phyloP scores from a whole-genome alignment of 2,888 invertebrate genomes.

The Trachelus stipa region DNA sequence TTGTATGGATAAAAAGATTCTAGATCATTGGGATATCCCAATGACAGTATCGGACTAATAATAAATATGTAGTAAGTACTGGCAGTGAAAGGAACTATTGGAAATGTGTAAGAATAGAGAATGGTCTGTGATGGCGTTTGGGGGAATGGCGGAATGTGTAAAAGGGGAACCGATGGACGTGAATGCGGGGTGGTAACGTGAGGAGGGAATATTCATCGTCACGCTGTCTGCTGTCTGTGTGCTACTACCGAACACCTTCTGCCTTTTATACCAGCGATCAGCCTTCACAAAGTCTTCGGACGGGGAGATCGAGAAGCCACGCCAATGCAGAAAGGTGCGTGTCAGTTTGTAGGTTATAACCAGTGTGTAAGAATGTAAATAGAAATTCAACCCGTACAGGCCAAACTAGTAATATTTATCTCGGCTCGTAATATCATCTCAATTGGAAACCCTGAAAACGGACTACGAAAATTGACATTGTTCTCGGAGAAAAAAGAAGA shows the following conservation, averaged over 20 bases:
- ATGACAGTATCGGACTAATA: not conserved
- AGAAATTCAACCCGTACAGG: not conserved
- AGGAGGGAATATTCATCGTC: slow-evolving; percentile 47
- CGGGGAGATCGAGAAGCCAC: slow-evolving; percentile 1
- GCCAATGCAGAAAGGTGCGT: not conserved
- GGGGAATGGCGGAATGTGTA: slow-evolving; percentile 19
- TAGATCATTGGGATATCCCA: not conserved
- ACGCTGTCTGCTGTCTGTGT: slow-evolving; percentile 51
- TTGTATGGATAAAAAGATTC: not conserved
- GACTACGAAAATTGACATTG: not conserved
- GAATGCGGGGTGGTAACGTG: slow-evolving; percentile 10
- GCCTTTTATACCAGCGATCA: not conserved
- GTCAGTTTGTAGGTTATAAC: not conserved
- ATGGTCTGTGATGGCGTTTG: slow-evolving; percentile 6
- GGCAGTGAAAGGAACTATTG: slow-evolving; percentile 12
- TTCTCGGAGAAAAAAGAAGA: not conserved
- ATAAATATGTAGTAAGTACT: not conserved
- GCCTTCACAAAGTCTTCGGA: not conserved
- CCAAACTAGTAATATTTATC: not conserved
- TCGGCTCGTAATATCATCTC: not conserved
- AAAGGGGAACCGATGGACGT: not conserved
- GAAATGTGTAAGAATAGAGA: not conserved
- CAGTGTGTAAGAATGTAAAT: not conserved
- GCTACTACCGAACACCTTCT: not conserved
- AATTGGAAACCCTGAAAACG: not conserved